Base-by-base conservation (phyloP, 1,140 invertebrate genomes). In the Pseudomyrmex sp. region DNA sequence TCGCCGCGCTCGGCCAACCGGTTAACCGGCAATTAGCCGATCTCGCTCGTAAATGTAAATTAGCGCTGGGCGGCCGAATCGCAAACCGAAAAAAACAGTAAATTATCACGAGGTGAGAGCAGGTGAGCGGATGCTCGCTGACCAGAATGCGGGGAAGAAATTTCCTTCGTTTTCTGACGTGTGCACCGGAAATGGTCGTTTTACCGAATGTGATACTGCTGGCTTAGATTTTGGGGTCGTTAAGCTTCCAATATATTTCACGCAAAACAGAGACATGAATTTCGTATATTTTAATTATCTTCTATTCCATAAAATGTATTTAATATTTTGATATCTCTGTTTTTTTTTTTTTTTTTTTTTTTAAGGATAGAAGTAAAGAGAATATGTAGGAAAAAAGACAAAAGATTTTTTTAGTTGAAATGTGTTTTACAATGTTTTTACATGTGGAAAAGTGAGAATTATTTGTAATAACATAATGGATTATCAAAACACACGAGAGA, bases 1-100 rank as follows among this genome's bases (percentile, higher is more conserved):
- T 89, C 85, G 84, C 72, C 63, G 84, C 77, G 88, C 82, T 89
- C 88, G 85, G 73, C 87, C 91, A 91, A 94, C 93, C 94, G 91
- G 93, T 94, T 92, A 94, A 94, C 93, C 93, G 93, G 93, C 93
- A 94, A 94, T 94, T 94, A 94, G 88, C 91, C 92, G 93, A 94
- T 89, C 91, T 91, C 90, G 82, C 91, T 90, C 88, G 92, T 91
- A 91, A 93, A 93, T 93, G 91, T 93, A 92, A 93, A 93, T 93
- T 93, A 93, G 87, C 90, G 69, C 73, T 59, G 87, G 68, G 72
- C 75, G 54, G 76, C 65, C 85, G 91, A 92, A 91, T 90, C 88
- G 89, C 74, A 83, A 92, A 92, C 90, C 90, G 88, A 92, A 93
- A 92, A 92, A 93, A 91, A 93, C 90, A 91, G 92, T 92, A 91